Conservation (phyloP, 2,888 invertebrate species). For the Ochropleura leucogaster region DNA sequence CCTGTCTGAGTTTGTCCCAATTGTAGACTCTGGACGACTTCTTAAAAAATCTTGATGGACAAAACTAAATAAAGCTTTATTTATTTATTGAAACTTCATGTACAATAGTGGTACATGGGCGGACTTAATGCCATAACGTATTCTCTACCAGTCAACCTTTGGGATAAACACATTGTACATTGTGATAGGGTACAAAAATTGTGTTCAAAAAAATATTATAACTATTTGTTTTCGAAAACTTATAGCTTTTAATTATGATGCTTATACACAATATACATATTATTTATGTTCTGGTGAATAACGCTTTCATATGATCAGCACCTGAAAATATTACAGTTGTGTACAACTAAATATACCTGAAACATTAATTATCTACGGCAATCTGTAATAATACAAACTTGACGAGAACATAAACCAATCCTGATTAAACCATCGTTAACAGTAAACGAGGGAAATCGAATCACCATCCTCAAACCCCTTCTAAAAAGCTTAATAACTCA, state of each 20-base stretch:
- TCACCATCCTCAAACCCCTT: slow-evolving; percentile 63
- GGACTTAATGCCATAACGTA: too few relatives aligned
- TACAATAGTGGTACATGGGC: too few relatives aligned
- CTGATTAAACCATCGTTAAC: slow-evolving; percentile 34
- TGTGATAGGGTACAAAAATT: too few relatives aligned
- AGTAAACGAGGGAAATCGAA: slow-evolving; percentile 51
- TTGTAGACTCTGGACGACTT: not conserved
- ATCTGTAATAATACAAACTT: not conserved
- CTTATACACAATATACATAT: too few relatives aligned
- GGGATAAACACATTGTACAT: too few relatives aligned
- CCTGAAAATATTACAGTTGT: not conserved
- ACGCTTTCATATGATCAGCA: not conserved
- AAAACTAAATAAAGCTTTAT: not conserved
- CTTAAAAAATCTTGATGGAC: too few relatives aligned
- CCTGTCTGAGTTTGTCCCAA: not conserved
- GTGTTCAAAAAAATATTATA: not conserved
- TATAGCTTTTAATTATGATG: too few relatives aligned
- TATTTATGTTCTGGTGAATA: not conserved
- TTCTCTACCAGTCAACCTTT: too few relatives aligned
- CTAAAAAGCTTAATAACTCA: slow-evolving; percentile 76
- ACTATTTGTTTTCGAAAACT: not conserved
- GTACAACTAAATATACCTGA: not conserved
- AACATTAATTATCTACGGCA: not conserved
- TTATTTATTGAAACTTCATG: not conserved
- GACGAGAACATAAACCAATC: slow-evolving; percentile 22